Conservation (phyloP, 2,797 vertebrate species). For the Perodicticus potto region DNA sequence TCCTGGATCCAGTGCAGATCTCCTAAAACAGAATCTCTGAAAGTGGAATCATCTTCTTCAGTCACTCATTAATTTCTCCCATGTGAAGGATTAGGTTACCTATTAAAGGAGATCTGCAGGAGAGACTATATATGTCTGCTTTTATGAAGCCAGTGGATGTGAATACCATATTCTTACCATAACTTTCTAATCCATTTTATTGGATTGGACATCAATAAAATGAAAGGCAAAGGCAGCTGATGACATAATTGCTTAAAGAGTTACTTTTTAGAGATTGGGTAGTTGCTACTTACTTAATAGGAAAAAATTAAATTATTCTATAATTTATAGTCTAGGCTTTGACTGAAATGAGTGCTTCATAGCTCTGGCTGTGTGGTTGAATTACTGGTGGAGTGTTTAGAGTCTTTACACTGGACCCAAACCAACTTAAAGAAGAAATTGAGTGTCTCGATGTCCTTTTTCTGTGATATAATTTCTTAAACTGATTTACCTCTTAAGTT, state of each 20-base stretch:
- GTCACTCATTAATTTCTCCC: not conserved
- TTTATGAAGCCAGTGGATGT: not conserved
- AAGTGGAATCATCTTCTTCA: not conserved
- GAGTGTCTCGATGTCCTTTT: not conserved
- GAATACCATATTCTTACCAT: not conserved
- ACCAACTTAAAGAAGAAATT: not conserved
- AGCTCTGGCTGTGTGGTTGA: not conserved
- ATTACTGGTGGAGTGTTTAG: not conserved
- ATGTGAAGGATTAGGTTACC: not conserved
- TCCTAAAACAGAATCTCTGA: not conserved
- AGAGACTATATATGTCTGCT: not conserved
- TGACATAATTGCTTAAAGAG: not conserved
- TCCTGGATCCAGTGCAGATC: not conserved
- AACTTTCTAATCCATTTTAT: constrained; percentile 13
- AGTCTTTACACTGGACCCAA: not conserved
- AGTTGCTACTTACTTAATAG: not conserved
- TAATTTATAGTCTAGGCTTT: not conserved
- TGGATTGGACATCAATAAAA: not conserved
- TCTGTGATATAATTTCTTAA: not conserved
- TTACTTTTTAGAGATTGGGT: not conserved
- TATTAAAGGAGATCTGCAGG: not conserved
- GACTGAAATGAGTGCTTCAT: not conserved
- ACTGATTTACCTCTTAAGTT: not conserved
- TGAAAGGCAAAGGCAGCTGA: not conserved
- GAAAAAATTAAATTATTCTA: not conserved